These are phyloP conservation scores for Geophilus truncorum DNA, from an alignment of 2,888 invertebrate genomes.

Conservation along the genomic window DNA sequence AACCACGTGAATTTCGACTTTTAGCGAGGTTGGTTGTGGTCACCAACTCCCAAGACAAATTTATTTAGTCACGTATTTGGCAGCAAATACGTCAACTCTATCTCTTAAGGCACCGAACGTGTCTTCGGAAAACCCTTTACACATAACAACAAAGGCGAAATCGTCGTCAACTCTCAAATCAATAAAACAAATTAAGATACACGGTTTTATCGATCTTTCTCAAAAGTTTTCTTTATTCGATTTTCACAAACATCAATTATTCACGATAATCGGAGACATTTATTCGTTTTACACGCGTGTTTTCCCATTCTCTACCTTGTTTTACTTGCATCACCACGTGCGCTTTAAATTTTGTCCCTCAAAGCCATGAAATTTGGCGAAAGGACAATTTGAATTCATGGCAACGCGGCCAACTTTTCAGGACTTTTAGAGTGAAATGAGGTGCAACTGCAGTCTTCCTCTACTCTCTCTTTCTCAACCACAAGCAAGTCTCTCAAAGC, in stretches of 20 bases:
- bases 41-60: conserved; percentile 15
- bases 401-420: not conserved
- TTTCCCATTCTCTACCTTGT: not conserved
- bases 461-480: not conserved
- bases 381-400: not conserved
- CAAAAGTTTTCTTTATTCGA: not conserved
- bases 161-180: not conserved
- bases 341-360: conserved; percentile 16
- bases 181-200: not conserved
- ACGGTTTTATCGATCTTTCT: not conserved
- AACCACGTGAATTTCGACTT: conserved; percentile 11
- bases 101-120: not conserved
- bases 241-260: no score
- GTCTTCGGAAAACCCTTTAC: not conserved
- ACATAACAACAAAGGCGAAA: not conserved
- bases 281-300: not conserved
- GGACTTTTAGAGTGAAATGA: conserved; percentile 5
- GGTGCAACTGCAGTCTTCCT: not conserved
- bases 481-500: not conserved
- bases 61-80: not conserved
- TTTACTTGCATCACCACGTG: not conserved
- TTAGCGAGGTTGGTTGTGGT: not conserved
- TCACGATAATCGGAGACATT: no score
- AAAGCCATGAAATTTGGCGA: conserved; percentile 7
- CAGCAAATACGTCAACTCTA: not conserved